Evolutionary conservation across 2,113 vertebrate genomes (phyloP).

Genomic region (Pseudopipra pipra): DNA sequence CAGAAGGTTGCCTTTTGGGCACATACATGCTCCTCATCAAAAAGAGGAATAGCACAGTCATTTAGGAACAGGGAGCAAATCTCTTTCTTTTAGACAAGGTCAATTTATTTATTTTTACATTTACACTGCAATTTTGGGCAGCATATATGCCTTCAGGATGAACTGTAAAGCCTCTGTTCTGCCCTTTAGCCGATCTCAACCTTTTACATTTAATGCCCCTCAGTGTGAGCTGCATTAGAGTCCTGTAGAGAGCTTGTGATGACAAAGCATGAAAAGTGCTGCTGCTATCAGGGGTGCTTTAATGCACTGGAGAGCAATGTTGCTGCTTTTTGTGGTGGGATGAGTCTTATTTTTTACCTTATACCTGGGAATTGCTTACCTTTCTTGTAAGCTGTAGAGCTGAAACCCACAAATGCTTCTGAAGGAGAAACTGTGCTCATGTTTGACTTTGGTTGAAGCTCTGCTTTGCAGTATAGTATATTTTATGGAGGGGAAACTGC

Average conservation of each 20-base stretch:
- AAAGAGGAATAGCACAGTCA: not conserved
- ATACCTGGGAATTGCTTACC: not conserved
- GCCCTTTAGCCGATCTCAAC: not conserved
- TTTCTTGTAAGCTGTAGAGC: not conserved
- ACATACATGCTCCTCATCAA: not conserved
- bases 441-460: not conserved
- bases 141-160: not conserved
- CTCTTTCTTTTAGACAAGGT: not conserved
- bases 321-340: not conserved
- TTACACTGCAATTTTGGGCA: not conserved
- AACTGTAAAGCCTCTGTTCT: not conserved
- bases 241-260: not conserved
- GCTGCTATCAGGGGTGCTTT: not conserved
- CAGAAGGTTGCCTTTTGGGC: not conserved
- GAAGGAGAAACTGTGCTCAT: not conserved
- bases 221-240: not conserved
- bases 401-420: not conserved
- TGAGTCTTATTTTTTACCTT: not conserved
- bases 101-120: not conserved
- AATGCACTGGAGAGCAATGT: not conserved
- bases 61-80: not conserved
- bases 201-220: not conserved
- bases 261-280: not conserved
- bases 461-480: not conserved
- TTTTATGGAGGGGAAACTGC: not conserved